Percentiles rank a stretch among this genome's conserved stretches.
phyloP scores from a whole-genome alignment of 2,113 vertebrate species.

The Mustela nigripes region DNA sequence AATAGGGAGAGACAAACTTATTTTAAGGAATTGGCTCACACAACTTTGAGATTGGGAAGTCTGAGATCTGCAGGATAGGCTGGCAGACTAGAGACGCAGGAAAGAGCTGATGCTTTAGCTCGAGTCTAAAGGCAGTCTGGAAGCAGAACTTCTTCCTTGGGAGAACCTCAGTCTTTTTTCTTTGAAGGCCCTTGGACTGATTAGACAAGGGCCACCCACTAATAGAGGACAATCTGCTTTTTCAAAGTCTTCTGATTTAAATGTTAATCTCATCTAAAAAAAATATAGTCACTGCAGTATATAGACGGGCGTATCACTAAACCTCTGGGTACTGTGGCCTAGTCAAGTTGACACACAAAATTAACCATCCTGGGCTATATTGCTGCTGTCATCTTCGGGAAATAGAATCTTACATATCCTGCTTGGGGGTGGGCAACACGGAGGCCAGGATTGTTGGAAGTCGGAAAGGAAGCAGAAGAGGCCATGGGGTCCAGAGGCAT shows the following conservation, averaged over 20 bases:
- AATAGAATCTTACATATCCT: neutral
- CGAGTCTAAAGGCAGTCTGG: neutral
- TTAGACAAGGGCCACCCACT: neutral
- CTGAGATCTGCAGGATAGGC: neutral
- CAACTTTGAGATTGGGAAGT: neutral
- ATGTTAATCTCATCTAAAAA: neutral
- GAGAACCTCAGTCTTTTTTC: neutral
- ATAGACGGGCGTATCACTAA: neutral
- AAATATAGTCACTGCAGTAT: neutral
- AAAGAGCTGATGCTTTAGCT: neutral
- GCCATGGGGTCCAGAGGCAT: fast-evolving
- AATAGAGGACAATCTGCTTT: neutral
- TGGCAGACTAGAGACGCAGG: neutral
- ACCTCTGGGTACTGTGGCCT: neutral
- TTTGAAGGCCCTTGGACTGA: neutral
- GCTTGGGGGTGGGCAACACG: too few species aligned
- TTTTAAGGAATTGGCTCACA: neutral
- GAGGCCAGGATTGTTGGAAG: too few species aligned
- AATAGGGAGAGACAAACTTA: neutral
- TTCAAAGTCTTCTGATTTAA: neutral
- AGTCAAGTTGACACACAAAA: neutral
- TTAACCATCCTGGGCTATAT: too few species aligned
- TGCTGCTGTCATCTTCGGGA: neutral
- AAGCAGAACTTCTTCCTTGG: neutral
- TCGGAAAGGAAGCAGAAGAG: neutral